Percentiles rank a stretch among this genome's conserved stretches.
Evolutionary conservation across 2,888 invertebrate species (phyloP).

Genomic region (Augiades crinisus): DNA sequence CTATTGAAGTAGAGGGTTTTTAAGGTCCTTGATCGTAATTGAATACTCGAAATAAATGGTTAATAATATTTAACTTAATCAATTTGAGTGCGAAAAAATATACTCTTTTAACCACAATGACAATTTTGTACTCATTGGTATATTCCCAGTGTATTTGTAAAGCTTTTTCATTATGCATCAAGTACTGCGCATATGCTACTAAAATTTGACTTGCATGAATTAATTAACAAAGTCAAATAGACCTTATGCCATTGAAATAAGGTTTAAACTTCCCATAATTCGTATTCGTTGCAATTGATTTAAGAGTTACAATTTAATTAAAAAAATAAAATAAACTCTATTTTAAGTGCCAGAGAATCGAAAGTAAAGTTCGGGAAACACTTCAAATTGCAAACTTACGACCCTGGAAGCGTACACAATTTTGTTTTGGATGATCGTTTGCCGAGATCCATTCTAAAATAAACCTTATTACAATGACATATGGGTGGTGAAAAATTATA

Average conservation of each 20-base stretch:
- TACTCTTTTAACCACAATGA: conserved; percentile 46
- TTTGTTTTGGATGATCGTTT: not conserved
- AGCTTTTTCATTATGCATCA: conserved; percentile 50
- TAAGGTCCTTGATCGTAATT: no score
- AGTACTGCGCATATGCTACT: conserved; percentile 59
- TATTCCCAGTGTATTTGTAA: conserved; percentile 37
- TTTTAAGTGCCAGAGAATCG: not conserved
- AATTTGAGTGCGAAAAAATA: conserved; percentile 27
- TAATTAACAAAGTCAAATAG: not conserved
- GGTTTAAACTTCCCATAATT: not conserved
- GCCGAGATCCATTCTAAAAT: not conserved
- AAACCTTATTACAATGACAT: not conserved
- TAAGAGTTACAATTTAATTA: no score
- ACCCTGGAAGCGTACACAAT: not conserved
- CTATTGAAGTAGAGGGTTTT: no score
- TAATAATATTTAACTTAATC: not conserved
- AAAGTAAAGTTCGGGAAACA: not conserved
- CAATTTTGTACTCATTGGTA: conserved; percentile 46
- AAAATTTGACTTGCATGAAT: conserved; percentile 27
- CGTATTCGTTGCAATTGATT: no score
- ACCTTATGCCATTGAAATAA: not conserved
- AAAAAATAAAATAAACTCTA: not conserved
- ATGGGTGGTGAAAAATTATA: not conserved
- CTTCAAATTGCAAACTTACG: not conserved
- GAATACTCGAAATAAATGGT: not conserved